Conservation (phyloP, 1,140 invertebrate genomes). For the Adelges cooleyi region DNA sequence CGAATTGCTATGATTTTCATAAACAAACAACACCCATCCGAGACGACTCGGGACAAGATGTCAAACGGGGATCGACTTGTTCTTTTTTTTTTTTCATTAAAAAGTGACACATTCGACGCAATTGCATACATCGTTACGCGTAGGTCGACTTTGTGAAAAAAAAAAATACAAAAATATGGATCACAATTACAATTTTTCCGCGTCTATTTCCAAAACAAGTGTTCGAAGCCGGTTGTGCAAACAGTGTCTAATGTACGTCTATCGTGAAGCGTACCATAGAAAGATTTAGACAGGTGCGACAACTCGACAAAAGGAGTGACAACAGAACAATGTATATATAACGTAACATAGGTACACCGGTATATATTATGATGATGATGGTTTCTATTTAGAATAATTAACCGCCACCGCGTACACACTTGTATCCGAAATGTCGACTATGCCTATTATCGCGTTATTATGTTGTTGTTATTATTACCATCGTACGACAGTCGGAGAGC, state of each 20-base stretch:
- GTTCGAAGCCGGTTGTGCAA: constrained; percentile 28
- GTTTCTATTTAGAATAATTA: constrained; percentile 24
- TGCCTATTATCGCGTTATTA: not conserved
- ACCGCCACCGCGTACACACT: constrained; percentile 9
- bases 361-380: not conserved
- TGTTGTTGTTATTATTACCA: not conserved
- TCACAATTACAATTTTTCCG: constrained; percentile 20
- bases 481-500: not conserved
- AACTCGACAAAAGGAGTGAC: constrained; percentile 28
- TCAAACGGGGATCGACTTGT: too few relatives aligned
- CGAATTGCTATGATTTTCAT: too few relatives aligned
- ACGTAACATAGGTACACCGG: too few relatives aligned
- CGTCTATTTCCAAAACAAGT: constrained; percentile 20
- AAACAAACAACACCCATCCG: too few relatives aligned
- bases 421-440: constrained; percentile 6
- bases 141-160: not conserved
- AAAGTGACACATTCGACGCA: too few relatives aligned
- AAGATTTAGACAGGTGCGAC: constrained; percentile 29
- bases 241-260: constrained; percentile 25
- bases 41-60: too few relatives aligned
- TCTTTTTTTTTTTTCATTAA: too few relatives aligned
- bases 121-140: too few relatives aligned
- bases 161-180: constrained; percentile 8
- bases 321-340: constrained; percentile 10
- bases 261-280: constrained; percentile 19